Evolutionary conservation across 2,888 invertebrate species (phyloP), one percentile per base, ranked within the genome.

Genomic region (Ditula angustiorana): DNA sequence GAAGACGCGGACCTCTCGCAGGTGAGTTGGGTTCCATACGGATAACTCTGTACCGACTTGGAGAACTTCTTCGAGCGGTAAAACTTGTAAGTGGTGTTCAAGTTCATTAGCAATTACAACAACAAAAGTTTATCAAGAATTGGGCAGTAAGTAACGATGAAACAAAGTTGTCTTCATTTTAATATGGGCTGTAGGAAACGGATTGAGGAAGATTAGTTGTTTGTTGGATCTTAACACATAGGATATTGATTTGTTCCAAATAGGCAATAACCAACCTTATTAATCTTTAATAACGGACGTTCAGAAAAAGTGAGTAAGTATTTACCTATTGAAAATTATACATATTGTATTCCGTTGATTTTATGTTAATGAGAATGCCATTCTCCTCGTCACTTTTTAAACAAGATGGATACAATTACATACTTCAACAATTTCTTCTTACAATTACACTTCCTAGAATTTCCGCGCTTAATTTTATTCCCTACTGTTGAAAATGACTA

Each of bases 1-100:
- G 93, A 93, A 83, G 95, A 95, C 86, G 82, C 94, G 67, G 95
- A 95, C 82, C 92, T 95, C 72, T 95, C 95, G 71, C 94, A 95
- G 95, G 95, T 95, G 93, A 33, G 50, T 50, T 50, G 26, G 24
- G 21, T 26, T 35, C 24, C 41, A 41, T 50, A 5, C 4, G 16
- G 44, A 10, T 28, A 16, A 63, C 50, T 64, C 50, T 46, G 24
- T 57, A 41, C 30, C 23, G 35, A 37, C 16, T 53, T 47, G 63
- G 49, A 24, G 53, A 16, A 63, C 33, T 66, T 66, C 56, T 57
- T 49, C 23, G 33, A 56, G 35, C 50, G 55, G 55, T 11, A 35
- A 28, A 66, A 59, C 33, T 67, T 50, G 55, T 63, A 46, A 37
- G 55, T n/a, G 13, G 4, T 41, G n/a, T 49, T 61, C 26, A 57